Evolutionary conservation across 2,113 vertebrate species (phyloP).

Genomic region (Misgurnus anguillicaudatus): DNA sequence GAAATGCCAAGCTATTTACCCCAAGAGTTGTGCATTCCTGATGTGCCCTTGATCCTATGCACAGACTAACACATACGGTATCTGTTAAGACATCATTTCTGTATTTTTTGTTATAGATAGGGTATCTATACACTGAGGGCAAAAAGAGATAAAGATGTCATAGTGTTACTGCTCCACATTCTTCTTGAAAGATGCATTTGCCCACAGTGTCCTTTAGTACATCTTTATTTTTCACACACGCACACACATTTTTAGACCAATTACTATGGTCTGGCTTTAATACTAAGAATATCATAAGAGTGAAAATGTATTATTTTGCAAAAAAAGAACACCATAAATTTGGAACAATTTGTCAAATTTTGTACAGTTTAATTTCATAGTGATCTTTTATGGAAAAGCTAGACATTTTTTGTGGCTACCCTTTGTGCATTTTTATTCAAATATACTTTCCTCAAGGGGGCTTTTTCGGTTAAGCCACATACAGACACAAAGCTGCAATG

Average conservation of each 20-base stretch:
- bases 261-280: too few relatives aligned
- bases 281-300: too few relatives aligned
- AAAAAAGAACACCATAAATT: too few relatives aligned
- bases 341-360: too few relatives aligned
- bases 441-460: too few relatives aligned
- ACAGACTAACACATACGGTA: background rate
- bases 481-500: background rate
- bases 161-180: too few relatives aligned
- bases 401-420: too few relatives aligned
- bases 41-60: background rate
- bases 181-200: conserved; percentile 19
- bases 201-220: conserved; percentile 13
- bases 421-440: too few relatives aligned
- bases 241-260: background rate
- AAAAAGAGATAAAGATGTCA: background rate
- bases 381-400: too few relatives aligned
- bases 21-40: background rate
- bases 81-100: conserved; percentile 1
- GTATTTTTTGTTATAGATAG: background rate
- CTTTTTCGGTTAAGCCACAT: too few relatives aligned
- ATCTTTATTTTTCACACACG: background rate
- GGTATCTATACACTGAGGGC: background rate
- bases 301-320: too few relatives aligned
- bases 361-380: too few relatives aligned
- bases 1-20: background rate